Evolutionary conservation across 1,140 invertebrate genomes (phyloP).

Genomic region (Zaprionus ornatus): DNA sequence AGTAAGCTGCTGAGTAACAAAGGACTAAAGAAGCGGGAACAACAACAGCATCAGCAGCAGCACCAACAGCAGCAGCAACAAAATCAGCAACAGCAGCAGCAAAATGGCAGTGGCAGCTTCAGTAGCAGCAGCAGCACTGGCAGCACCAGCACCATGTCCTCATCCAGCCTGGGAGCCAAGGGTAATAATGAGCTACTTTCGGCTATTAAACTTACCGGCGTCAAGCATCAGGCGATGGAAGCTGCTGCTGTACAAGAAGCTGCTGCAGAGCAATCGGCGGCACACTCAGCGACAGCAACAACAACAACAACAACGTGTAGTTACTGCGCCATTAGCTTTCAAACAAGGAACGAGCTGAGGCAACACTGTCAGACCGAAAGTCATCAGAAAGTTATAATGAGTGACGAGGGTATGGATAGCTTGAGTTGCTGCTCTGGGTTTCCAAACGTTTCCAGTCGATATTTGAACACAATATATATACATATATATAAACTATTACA

Average conservation of each 20-base stretch:
- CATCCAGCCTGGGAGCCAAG: slow-evolving; percentile 60
- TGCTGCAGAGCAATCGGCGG: slow-evolving; percentile 48
- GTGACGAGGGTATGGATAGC: slow-evolving; percentile 86
- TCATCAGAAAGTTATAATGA: slow-evolving; percentile 89
- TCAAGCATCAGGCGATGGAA: slow-evolving; percentile 45
- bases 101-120: slow-evolving; percentile 64
- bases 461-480: not conserved
- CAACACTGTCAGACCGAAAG: slow-evolving; percentile 88
- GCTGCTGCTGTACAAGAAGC: slow-evolving; percentile 17
- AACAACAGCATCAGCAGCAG: slow-evolving; percentile 61
- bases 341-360: slow-evolving; percentile 86
- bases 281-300: slow-evolving; percentile 58
- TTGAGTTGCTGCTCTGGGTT: not conserved
- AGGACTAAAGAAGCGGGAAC: slow-evolving; percentile 77
- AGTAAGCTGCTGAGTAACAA: slow-evolving; percentile 81
- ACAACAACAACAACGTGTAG: slow-evolving; percentile 81
- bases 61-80: slow-evolving; percentile 56
- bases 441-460: not conserved
- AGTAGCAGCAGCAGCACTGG: slow-evolving; percentile 70
- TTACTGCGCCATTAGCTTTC: slow-evolving; percentile 88
- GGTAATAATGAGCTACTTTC: slow-evolving; percentile 70
- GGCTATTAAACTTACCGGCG: slow-evolving; percentile 68
- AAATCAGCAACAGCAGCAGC: slow-evolving; percentile 55
- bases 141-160: slow-evolving; percentile 70
- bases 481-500: not conserved